Evolutionary conservation across 2,888 invertebrate species (phyloP), one percentile per base, ranked within the genome.

Genomic region (Lycocerus yunnanus): DNA sequence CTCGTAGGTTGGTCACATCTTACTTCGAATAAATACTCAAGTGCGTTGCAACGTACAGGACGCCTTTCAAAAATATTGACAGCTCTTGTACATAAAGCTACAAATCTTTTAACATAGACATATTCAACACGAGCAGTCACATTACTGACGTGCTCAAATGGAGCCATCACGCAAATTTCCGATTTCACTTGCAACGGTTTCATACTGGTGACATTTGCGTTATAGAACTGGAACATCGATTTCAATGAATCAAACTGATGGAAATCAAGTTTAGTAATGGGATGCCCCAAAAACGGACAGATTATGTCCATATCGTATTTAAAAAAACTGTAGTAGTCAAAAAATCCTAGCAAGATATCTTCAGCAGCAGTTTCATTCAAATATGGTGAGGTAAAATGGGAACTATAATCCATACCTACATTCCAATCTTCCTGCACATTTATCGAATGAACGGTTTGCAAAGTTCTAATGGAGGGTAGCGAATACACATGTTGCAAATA

Each of bases 301-400:
- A 94, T 88, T 0, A 93, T 86, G 24, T 88, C 82, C 0, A 87
- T 84, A 0, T 88, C 87, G 80, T 92, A 94, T 76, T 92, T 87
- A 80, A 93, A 93, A 3, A 84, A 82, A 0, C 88, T 82, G 83
- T 92, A 95, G 83, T 90, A 93, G n/a, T 88, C 83, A 82, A 93
- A 94, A 85, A 95, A 95, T 0, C 90, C 91, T 1, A 87, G 87
- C 1, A 94, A 84, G 0, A 94, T 84, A 15, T 91, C 88, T 0
- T 88, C 83, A 0, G 88, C 84, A 0, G 87, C 81, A 0, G 83
- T 83, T 15, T 87, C 84, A 13, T 81, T 79, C 13, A 83, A 81
- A 1, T 82, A 78, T 0, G 87, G 85, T 2, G 86, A 65, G 15
- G 74, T 76, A 0, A 67, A 74, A 0, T 79, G 78, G 61, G 76